Conservation (phyloP, 2,797 vertebrate genomes). For the Coracias cyanogaster region DNA sequence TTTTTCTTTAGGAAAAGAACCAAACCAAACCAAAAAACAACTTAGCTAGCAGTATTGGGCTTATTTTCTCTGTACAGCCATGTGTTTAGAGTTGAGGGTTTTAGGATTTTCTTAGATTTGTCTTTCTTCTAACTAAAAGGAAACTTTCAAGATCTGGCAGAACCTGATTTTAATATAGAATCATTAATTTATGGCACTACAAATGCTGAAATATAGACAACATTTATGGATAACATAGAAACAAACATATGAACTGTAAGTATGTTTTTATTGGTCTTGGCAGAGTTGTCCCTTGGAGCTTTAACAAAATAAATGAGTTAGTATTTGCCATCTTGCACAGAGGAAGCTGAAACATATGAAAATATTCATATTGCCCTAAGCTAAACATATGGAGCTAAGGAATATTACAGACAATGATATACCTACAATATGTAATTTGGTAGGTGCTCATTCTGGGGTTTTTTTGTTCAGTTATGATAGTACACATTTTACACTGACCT, state of each 20-base stretch:
- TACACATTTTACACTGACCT: not conserved
- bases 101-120: not conserved
- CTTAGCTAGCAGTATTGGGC: not conserved
- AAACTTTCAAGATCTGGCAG: not conserved
- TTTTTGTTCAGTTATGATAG: not conserved
- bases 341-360: slow-evolving; percentile 52
- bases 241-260: not conserved
- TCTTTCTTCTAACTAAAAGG: not conserved
- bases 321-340: slow-evolving; percentile 32
- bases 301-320: slow-evolving; percentile 57
- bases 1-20: not conserved
- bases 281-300: slow-evolving; percentile 33
- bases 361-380: slow-evolving; percentile 36
- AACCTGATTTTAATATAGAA: not conserved
- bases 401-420: not conserved
- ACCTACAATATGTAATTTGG: not conserved
- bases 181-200: not conserved
- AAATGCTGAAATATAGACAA: not conserved
- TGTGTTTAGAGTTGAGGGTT: not conserved
- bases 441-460: not conserved
- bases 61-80: not conserved
- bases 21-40: too few species aligned
- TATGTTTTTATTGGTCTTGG: slow-evolving; percentile 43
- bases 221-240: not conserved
- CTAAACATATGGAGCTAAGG: slow-evolving; percentile 30